A percentile compares a stretch with the other conserved stretches of the same genome.
Evolutionary conservation across 2,888 invertebrate species (phyloP).

Genomic region (Eupeodes luniger): DNA sequence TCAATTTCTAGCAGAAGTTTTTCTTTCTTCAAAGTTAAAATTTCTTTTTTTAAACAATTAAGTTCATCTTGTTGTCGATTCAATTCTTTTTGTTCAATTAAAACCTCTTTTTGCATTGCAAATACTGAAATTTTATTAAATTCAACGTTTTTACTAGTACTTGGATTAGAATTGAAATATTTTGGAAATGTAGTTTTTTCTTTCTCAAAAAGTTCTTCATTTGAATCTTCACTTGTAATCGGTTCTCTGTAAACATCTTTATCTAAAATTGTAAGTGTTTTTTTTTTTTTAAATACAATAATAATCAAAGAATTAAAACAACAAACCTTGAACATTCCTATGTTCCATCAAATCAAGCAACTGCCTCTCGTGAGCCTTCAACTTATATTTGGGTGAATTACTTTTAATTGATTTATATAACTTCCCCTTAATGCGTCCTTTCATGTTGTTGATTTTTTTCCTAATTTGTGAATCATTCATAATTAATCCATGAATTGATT

Average conservation of each 20-base stretch:
- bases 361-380: not conserved
- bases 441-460: constrained; percentile 16
- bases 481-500: constrained; percentile 2
- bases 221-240: not conserved
- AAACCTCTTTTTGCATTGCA: constrained; percentile 8
- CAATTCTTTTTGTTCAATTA: constrained; percentile 1
- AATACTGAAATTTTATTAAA: not conserved
- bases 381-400: not conserved
- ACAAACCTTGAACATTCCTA: not conserved
- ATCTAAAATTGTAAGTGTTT: not conserved
- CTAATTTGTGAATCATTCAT: constrained; percentile 5
- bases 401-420: not conserved
- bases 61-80: constrained; percentile 6
- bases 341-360: constrained; percentile 11
- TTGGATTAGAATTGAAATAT: not conserved
- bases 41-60: constrained; percentile 1
- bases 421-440: not conserved
- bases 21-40: constrained; percentile 13
- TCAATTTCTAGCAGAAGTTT: not conserved
- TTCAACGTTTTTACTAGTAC: not conserved
- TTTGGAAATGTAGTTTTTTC: not conserved
- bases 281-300: not conserved
- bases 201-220: not conserved
- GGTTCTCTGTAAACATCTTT: not conserved
- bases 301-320: not conserved